These are phyloP conservation scores for Andinoacara biseriatus DNA, from an alignment of 2,113 vertebrate genomes.

Conservation along the genomic window DNA sequence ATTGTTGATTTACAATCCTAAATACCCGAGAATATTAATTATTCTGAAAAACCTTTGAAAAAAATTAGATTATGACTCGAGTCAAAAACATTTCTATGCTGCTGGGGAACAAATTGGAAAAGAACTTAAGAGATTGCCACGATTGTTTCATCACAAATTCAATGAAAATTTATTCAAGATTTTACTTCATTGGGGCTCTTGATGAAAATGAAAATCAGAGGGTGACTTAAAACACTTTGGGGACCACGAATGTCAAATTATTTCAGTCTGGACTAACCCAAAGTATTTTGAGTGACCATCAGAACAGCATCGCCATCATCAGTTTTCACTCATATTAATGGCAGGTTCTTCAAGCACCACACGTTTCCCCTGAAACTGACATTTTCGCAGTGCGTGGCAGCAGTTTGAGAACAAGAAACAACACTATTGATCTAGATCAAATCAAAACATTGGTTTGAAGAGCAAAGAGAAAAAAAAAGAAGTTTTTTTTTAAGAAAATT, in stretches of 20 bases:
- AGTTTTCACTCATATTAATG: background rate
- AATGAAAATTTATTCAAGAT: background rate
- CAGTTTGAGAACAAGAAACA: background rate
- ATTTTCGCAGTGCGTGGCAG: background rate
- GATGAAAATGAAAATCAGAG: background rate
- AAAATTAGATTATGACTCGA: background rate
- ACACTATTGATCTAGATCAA: conserved; percentile 12
- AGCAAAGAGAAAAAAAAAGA: background rate
- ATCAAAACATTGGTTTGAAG: background rate
- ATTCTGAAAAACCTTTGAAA: background rate
- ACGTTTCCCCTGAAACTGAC: background rate
- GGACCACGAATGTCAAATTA: background rate
- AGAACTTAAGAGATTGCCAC: background rate
- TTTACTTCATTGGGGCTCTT: background rate
- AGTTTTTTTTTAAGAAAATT: background rate
- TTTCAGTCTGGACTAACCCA: background rate
- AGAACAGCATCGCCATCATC: background rate
- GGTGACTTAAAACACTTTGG: background rate
- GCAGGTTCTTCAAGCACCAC: background rate
- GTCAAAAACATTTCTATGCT: background rate
- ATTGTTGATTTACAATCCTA: background rate
- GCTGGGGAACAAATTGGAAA: background rate
- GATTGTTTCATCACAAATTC: background rate
- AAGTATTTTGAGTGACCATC: background rate
- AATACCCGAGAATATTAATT: background rate